A percentile compares a stretch with the other conserved stretches of the same genome.
Evolutionary conservation across 2,797 vertebrate species (phyloP).

Genomic region (Champsocephalus esox): DNA sequence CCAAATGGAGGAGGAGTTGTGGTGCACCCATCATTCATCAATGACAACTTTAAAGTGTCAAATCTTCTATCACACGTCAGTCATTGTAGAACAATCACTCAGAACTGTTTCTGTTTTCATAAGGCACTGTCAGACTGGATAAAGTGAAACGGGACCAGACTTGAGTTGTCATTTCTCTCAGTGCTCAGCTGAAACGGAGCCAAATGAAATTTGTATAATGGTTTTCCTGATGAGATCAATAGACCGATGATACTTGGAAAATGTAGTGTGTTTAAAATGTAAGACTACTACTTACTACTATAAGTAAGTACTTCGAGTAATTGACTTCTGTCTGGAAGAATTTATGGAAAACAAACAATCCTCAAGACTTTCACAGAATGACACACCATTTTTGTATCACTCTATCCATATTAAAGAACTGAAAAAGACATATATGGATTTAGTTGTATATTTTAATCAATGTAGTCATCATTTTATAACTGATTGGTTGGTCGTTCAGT

Average conservation of each 20-base stretch:
- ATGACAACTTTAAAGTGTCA: constrained; percentile 16
- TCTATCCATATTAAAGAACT: not conserved
- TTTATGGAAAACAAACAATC: constrained; percentile 16
- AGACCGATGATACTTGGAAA: constrained; percentile 11
- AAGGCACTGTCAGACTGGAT: constrained; percentile 2
- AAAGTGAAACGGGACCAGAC: not conserved
- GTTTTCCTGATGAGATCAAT: constrained; percentile 14
- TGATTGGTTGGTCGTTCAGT: not conserved
- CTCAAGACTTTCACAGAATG: not conserved
- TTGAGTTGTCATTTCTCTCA: not conserved
- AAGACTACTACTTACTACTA: not conserved
- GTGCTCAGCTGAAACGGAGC: not conserved
- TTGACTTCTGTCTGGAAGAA: constrained; percentile 12
- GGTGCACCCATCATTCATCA: not conserved
- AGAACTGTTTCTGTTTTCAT: not conserved
- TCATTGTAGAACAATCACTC: not conserved
- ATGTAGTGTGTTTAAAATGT: not conserved
- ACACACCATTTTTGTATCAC: not conserved
- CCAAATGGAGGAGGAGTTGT: not conserved
- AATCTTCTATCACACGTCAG: not conserved
- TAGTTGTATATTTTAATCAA: constrained; percentile 6
- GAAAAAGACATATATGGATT: not conserved
- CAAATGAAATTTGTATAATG: not conserved
- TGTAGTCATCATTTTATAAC: not conserved
- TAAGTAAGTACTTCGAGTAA: not conserved